Percentiles rank a stretch among this genome's conserved stretches.
Evolutionary conservation across 2,797 vertebrate species (phyloP).

Genomic region (Notolabrus celidotus): DNA sequence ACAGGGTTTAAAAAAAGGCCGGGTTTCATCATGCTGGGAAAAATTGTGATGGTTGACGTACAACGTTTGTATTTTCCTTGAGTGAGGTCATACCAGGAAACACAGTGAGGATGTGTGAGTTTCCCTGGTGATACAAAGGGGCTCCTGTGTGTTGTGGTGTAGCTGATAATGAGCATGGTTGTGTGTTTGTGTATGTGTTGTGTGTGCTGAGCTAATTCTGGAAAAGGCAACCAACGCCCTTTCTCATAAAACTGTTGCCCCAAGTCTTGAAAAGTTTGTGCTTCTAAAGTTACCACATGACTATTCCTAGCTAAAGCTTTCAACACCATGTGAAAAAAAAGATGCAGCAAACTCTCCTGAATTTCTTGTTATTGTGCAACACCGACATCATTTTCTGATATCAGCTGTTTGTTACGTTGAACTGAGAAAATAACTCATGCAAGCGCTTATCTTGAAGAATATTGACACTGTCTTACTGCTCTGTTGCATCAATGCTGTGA

Average conservation of each 20-base stretch:
- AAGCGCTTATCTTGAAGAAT: slow-evolving; percentile 37
- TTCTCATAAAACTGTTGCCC: slow-evolving; percentile 38
- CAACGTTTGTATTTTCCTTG: slow-evolving; percentile 51
- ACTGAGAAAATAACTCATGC: neutral
- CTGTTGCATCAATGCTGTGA: slow-evolving; percentile 60
- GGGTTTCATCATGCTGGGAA: slow-evolving; percentile 38
- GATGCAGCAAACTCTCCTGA: neutral
- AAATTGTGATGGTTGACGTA: slow-evolving; percentile 53
- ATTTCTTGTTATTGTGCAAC: neutral
- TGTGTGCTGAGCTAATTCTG: slow-evolving; percentile 57
- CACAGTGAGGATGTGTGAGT: slow-evolving; percentile 53
- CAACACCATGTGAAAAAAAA: slow-evolving; percentile 16
- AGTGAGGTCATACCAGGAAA: slow-evolving; percentile 75
- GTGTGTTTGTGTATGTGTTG: slow-evolving; percentile 18
- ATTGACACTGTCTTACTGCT: slow-evolving; percentile 58
- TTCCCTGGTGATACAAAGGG: slow-evolving; percentile 59
- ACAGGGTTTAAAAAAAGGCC: neutral
- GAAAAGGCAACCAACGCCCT: slow-evolving; percentile 57
- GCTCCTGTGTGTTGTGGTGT: slow-evolving; percentile 50
- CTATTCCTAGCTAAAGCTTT: neutral
- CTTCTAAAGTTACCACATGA: slow-evolving; percentile 12
- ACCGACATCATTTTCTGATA: neutral
- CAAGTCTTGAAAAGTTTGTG: slow-evolving; percentile 17
- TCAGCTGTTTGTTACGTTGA: slow-evolving; percentile 10
- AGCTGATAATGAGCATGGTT: slow-evolving; percentile 59